phyloP scores from a whole-genome alignment of 2,113 vertebrate genomes.

The Coracopsis vasa region DNA sequence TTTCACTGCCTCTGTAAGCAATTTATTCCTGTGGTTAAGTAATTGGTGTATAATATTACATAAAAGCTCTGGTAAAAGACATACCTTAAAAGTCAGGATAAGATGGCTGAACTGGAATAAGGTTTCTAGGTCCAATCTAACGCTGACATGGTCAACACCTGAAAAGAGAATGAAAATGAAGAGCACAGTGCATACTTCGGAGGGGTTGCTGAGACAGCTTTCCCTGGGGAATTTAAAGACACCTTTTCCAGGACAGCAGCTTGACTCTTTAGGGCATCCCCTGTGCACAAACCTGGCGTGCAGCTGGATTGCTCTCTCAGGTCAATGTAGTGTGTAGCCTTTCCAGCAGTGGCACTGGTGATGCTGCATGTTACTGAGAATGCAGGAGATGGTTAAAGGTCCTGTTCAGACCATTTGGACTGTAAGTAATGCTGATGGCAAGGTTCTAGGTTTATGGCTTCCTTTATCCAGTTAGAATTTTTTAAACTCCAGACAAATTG shows the following conservation, averaged over 20 bases:
- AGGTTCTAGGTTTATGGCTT: neutral
- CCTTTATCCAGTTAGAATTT: neutral
- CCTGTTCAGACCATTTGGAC: neutral
- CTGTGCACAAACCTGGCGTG: fast-evolving
- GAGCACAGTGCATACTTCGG: neutral
- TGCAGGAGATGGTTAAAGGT: neutral
- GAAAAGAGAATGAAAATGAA: constrained; percentile 50
- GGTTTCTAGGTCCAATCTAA: constrained; percentile 84
- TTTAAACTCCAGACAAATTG: neutral
- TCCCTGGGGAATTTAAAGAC: neutral
- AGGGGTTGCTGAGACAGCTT: neutral
- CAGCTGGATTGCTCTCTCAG: fast-evolving
- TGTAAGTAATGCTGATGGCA: neutral
- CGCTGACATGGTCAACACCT: constrained; percentile 87
- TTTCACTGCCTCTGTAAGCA: constrained; percentile 36
- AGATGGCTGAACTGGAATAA: constrained; percentile 92
- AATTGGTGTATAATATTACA: constrained; percentile 9
- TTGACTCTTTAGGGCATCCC: neutral
- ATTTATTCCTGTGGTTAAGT: constrained; percentile 38
- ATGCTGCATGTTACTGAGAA: neutral
- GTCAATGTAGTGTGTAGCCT: neutral
- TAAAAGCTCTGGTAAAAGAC: neutral
- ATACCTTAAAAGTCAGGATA: constrained; percentile 91
- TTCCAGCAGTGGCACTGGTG: neutral
- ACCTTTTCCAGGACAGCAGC: neutral